Base-by-base conservation (phyloP, 2,797 vertebrate species). In the Sebastes glaucus region DNA sequence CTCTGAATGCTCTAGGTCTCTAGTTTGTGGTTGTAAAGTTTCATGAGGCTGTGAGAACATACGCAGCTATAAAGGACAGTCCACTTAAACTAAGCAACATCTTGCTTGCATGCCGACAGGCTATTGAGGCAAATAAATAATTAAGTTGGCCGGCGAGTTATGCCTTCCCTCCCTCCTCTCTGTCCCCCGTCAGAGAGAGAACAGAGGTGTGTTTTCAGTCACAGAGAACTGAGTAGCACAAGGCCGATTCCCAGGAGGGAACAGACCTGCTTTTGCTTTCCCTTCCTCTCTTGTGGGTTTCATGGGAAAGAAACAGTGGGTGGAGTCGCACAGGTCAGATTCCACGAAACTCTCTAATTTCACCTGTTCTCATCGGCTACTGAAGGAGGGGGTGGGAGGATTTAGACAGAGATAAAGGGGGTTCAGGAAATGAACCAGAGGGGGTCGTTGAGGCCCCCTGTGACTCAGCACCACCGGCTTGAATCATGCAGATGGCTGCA, bases 271-370 rank as follows among this genome's bases (percentile, higher is more conserved):
- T 79, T 77, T 82, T 46, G 18, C 77, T 64, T 33, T 55, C 64
- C 74, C 65, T 78, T 18, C 59, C n/a, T 65, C 20, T 75, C 64
- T 68, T 66, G 55, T 79, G 59, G 16, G 16, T 64, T 85, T 80
- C 65, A 61, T 56, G 74, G 52, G 77, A 4, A 65, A 68, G 55
- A 71, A 23, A 46, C 11, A 61, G 38, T 74, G 59, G 89, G 93
- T 74, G 89, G 87, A 84, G 86, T 56, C 35, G 35, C 7, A 5
- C 69, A 80, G 91, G 80, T 92, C 84, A 49, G 85, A 88, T 93
- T 94, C 84, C 86, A 72, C 14, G 83, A 89, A 92, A 90, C 80
- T 62, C 88, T 92, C 74, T 74, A 35, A 74, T 81, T 85, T 92
- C 90, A 93, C 92, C 93, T 93, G 93, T 71, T 90, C 85, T 75